A percentile compares a stretch with the other conserved stretches of the same genome.
These are phyloP conservation scores for Ridgeia piscesae DNA, from an alignment of 1,140 invertebrate species.

Conservation along the genomic window DNA sequence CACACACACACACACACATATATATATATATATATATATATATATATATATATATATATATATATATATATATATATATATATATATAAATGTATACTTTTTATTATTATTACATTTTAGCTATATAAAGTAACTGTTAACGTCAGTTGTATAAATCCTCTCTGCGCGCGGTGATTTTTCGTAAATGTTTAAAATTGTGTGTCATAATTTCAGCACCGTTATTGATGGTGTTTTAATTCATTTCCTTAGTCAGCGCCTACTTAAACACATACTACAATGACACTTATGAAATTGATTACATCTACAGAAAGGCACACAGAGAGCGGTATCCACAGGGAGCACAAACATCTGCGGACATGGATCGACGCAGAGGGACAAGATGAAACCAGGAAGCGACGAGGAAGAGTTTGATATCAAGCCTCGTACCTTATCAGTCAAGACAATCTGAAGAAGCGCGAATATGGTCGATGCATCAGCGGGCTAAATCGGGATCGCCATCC, in stretches of 20 bases:
- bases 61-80: no score
- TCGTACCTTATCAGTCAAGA: not conserved
- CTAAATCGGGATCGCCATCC: not conserved
- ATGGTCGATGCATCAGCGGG: not conserved
- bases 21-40: no score
- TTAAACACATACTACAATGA: not conserved
- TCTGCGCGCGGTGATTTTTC: no score
- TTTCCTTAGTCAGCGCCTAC: not conserved
- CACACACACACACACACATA: no score
- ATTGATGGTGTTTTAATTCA: not conserved
- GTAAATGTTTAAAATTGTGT: no score
- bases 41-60: no score
- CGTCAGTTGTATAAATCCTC: no score
- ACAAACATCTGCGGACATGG: not conserved
- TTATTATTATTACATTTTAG: no score
- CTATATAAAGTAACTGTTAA: no score
- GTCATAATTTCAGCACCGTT: not conserved
- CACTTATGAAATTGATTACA: not conserved
- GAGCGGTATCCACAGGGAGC: no score
- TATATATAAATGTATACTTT: no score
- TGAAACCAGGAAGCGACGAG: not conserved
- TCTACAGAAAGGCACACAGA: not conserved
- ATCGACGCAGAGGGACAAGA: not conserved
- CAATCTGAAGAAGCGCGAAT: not conserved
- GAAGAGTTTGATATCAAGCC: not conserved